Conservation (phyloP, 2,113 vertebrate genomes). For the Cephalopholis sonnerati region DNA sequence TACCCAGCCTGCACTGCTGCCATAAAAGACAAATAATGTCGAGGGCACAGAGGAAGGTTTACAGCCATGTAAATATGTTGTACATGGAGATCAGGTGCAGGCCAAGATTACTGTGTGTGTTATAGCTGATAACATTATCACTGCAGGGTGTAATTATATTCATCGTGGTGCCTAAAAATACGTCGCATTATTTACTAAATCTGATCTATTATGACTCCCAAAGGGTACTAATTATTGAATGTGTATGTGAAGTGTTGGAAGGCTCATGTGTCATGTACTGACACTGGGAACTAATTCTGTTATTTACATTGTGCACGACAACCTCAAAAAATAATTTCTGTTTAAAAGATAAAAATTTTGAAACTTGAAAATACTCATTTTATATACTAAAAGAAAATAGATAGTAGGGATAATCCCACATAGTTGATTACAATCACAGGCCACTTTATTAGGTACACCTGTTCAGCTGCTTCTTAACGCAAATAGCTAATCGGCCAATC, state of each 20-base stretch:
- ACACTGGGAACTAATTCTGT: too few relatives aligned
- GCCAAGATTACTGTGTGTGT: background rate
- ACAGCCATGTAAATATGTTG: conserved; percentile 12
- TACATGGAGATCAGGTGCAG: background rate
- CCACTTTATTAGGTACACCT: too few relatives aligned
- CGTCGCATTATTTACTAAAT: background rate
- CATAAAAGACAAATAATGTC: conserved; percentile 7
- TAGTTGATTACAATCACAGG: too few relatives aligned
- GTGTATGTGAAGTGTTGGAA: background rate
- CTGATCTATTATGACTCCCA: background rate
- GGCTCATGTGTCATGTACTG: background rate
- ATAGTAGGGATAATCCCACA: too few relatives aligned
- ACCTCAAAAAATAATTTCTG: too few relatives aligned
- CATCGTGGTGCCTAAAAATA: background rate
- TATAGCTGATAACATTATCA: background rate
- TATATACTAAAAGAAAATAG: too few relatives aligned
- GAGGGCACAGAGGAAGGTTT: background rate
- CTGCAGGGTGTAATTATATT: background rate
- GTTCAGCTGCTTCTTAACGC: too few relatives aligned
- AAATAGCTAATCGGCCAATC: too few relatives aligned
- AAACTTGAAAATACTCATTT: too few relatives aligned
- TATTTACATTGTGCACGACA: too few relatives aligned
- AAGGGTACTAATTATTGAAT: background rate
- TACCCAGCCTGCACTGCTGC: conserved; percentile 3
- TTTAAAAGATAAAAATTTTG: too few relatives aligned